phyloP scores from a whole-genome alignment of 2,797 vertebrate species.

The Channallabes apus region DNA sequence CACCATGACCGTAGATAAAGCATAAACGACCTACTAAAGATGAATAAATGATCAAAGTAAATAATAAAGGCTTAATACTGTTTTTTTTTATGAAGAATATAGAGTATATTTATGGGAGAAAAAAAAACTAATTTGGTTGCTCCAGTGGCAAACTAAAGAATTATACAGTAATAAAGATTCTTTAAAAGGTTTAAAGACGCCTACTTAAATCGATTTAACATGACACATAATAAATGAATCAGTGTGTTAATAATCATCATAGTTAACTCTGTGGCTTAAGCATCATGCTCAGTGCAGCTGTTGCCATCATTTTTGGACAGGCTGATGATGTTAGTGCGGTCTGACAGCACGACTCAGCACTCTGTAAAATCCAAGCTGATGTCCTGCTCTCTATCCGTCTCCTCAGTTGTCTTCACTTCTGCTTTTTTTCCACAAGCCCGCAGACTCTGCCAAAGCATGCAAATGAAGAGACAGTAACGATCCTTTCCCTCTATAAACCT shows the following conservation, averaged over 20 bases:
- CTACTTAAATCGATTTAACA: background rate
- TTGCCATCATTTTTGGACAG: background rate
- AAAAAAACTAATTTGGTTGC: background rate
- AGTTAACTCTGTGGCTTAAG: no score
- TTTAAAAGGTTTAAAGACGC: background rate
- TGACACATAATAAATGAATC: background rate
- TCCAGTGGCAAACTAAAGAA: background rate
- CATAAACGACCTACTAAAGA: background rate
- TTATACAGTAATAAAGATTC: background rate
- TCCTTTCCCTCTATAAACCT: background rate
- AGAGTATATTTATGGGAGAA: background rate
- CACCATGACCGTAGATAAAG: background rate
- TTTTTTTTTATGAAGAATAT: background rate
- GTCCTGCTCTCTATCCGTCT: constrained; percentile 6
- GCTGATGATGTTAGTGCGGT: constrained; percentile 34
- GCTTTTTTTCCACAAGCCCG: background rate
- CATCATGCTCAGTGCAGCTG: background rate
- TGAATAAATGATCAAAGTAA: background rate
- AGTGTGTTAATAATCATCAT: constrained; percentile 3
- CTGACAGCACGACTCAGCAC: constrained; percentile 39
- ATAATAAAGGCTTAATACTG: background rate
- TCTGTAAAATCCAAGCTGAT: constrained; percentile 44
- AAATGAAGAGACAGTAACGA: background rate
- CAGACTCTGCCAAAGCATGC: background rate
- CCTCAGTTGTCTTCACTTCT: background rate